These are phyloP conservation scores for Microtus pennsylvanicus DNA, from an alignment of 2,113 vertebrate genomes.

Conservation along the genomic window DNA sequence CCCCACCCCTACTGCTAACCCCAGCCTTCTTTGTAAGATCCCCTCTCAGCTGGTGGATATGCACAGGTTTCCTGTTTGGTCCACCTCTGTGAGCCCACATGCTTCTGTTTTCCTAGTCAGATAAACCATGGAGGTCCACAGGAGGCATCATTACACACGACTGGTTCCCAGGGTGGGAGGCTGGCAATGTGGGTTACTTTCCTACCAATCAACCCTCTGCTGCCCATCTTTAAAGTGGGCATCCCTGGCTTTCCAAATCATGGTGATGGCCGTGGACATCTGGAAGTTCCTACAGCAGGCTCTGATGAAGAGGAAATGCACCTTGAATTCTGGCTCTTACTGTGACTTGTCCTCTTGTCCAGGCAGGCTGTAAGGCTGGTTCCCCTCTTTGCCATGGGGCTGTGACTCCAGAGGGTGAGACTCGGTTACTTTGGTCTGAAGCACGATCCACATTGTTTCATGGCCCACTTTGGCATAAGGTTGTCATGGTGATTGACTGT, in stretches of 20 bases:
- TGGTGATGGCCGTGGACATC: background rate
- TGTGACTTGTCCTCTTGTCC: background rate
- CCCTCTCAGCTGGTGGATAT: background rate
- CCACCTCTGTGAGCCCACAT: background rate
- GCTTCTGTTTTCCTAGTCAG: background rate
- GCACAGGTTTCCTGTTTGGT: background rate
- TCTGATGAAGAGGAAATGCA: no score
- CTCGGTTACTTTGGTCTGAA: accelerated
- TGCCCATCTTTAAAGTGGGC: background rate
- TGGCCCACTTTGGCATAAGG: background rate
- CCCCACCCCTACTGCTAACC: background rate
- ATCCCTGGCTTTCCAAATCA: background rate
- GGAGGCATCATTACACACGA: background rate
- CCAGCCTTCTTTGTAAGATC: background rate
- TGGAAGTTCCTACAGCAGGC: background rate
- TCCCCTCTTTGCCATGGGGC: background rate
- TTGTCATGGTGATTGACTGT: background rate
- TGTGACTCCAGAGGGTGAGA: background rate
- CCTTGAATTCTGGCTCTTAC: background rate
- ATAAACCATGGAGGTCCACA: background rate
- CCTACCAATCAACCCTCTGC: background rate
- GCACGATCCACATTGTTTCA: background rate
- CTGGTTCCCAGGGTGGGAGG: background rate
- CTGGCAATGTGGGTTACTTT: background rate
- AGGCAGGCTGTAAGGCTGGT: background rate